Evolutionary conservation across 2,797 vertebrate species (phyloP).

Genomic region (Thripadectes ignobilis): DNA sequence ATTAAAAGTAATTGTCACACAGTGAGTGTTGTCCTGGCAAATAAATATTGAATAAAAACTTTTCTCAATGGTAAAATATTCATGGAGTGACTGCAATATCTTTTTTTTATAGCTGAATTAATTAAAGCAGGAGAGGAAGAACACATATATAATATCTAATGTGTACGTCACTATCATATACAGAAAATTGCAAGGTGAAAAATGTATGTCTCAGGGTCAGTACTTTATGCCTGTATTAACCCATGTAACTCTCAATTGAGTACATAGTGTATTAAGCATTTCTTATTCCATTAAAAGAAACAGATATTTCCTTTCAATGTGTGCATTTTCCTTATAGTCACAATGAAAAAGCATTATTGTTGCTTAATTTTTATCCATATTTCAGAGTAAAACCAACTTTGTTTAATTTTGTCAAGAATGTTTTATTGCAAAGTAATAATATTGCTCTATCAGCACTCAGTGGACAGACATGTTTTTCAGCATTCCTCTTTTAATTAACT

Average conservation of each 20-base stretch:
- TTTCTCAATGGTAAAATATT: background rate
- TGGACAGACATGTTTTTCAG: conserved; percentile 70
- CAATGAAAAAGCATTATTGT: background rate
- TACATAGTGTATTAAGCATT: background rate
- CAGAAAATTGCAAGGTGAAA: background rate
- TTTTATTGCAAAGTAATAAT: conserved; percentile 66
- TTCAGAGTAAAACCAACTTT: conserved; percentile 26
- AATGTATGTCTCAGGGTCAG: background rate
- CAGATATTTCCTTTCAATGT: background rate
- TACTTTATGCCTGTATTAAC: background rate
- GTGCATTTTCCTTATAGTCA: background rate
- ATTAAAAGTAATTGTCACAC: background rate
- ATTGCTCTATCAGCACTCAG: conserved; percentile 61
- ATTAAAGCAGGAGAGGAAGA: background rate
- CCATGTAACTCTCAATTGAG: background rate
- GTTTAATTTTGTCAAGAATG: background rate
- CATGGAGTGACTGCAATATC: background rate
- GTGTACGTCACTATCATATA: background rate
- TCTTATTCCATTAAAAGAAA: conserved; percentile 19
- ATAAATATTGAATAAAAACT: background rate
- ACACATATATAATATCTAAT: background rate
- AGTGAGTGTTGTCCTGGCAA: background rate
- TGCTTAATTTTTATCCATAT: conserved; percentile 26
- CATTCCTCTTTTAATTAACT: conserved; percentile 76
- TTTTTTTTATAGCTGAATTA: background rate